Evolutionary conservation across 2,113 vertebrate species (phyloP).

Genomic region (Chiloscyllium plagiosum): DNA sequence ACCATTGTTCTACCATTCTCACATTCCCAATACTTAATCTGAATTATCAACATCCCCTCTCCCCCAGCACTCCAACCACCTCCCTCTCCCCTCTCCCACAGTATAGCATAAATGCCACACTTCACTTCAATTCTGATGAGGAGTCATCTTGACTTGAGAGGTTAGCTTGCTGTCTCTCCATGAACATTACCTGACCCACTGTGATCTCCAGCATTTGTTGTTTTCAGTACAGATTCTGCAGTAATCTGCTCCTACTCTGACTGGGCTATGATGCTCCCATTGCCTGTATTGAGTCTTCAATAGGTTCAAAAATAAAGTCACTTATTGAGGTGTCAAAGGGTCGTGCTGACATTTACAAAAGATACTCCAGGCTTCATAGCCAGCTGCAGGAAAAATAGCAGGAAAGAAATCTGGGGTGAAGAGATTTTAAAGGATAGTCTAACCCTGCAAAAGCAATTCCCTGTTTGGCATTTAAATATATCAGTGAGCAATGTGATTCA

Average conservation of each 20-base stretch:
- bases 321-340: background rate
- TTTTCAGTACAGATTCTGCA: too few relatives aligned
- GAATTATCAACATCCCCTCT: too few relatives aligned
- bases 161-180: too few relatives aligned
- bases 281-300: background rate
- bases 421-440: background rate
- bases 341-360: background rate
- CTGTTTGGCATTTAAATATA: background rate
- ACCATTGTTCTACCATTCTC: too few relatives aligned
- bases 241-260: background rate
- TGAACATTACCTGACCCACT: too few relatives aligned
- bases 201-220: too few relatives aligned
- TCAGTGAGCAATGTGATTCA: background rate
- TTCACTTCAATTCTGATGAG: too few relatives aligned
- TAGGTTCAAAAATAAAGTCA: background rate
- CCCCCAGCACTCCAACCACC: too few relatives aligned
- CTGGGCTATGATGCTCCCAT: background rate
- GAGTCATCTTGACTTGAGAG: too few relatives aligned
- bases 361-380: background rate
- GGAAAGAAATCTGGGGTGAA: background rate
- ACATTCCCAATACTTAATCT: too few relatives aligned
- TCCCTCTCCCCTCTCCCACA: too few relatives aligned
- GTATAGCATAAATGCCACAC: too few relatives aligned
- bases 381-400: background rate
- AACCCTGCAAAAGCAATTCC: background rate